Percentiles rank a stretch among this genome's conserved stretches.
Evolutionary conservation across 2,113 vertebrate genomes (phyloP).

Genomic region (Pandion haliaetus): DNA sequence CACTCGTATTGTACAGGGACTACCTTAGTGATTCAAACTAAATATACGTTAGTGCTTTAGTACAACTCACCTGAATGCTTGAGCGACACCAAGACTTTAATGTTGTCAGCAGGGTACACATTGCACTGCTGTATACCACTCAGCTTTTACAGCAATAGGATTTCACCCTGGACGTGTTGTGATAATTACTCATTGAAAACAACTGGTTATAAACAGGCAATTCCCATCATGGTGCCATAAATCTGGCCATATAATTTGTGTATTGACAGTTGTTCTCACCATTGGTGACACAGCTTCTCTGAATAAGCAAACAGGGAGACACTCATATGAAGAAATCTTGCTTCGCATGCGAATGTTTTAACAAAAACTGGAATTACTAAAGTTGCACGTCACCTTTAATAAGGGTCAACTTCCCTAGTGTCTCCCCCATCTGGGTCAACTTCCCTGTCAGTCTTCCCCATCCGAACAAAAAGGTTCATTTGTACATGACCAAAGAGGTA

Average conservation of each 20-base stretch:
- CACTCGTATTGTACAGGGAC: neutral
- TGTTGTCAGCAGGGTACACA: neutral
- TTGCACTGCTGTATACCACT: neutral
- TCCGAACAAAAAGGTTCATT: neutral
- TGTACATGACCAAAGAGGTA: neutral
- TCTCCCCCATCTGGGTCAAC: neutral
- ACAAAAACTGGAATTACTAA: neutral
- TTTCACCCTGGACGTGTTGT: neutral
- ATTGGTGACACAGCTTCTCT: neutral
- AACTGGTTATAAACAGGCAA: neutral
- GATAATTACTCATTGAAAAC: constrained; percentile 15
- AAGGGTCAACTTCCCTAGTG: neutral
- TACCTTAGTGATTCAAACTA: neutral
- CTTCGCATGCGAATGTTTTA: neutral
- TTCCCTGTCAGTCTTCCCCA: neutral
- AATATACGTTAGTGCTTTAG: neutral
- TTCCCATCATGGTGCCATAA: neutral
- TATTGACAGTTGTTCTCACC: neutral
- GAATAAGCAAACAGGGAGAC: neutral
- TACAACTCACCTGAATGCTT: neutral
- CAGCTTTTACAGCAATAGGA: neutral
- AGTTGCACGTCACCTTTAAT: neutral
- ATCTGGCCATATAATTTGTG: neutral
- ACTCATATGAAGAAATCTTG: neutral
- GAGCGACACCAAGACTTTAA: neutral